Evolutionary conservation across 2,113 vertebrate genomes (phyloP), one percentile per base, ranked within the genome.

Genomic region (Xiphophorus couchianus): DNA sequence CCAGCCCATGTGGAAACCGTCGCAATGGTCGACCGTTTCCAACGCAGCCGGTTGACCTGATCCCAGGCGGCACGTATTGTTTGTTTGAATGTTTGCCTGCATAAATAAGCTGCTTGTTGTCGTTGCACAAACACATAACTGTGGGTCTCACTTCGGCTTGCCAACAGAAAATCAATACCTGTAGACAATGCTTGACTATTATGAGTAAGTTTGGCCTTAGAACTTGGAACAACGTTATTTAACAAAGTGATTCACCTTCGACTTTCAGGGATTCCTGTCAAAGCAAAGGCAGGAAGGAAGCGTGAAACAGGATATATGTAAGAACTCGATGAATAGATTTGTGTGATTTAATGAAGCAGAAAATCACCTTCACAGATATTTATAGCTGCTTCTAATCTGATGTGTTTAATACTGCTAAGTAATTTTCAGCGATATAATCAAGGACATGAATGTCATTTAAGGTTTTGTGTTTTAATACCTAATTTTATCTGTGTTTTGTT

Each of bases 231-330:
- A 71, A 71, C 27, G 70, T 25, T 15, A 60, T 76, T 27, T 54
- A 72, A 75, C 27, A 66, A 71, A 79, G 71, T 71, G 48, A 69
- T 31, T 76, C 69, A 78, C 68, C 77, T 80, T 74, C 58, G 84
- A n/a, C 15, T 7, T 12, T 39, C 25, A 54, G 22, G 67, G 35
- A 62, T 71, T 25, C 51, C 70, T 39, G 61, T 15, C 39, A 42
- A 42, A 39, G 37, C 37, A 39, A 15, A 44, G 14, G 14, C 12
- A 44, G 14, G 14, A 44, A n/a, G 51, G 51, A 58, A 64, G 4
- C 28, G 3, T 22, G 11, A 65, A 33, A 19, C 30, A 65, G 31
- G 9, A 65, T 12, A 31, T 25, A 11, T 25, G 9, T 1, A 35
- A 22, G 19, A 9, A 48, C 44, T 48, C 33, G 5, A 35, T 65